Conservation (phyloP, 2,113 vertebrate species). For the Pantherophis guttatus region DNA sequence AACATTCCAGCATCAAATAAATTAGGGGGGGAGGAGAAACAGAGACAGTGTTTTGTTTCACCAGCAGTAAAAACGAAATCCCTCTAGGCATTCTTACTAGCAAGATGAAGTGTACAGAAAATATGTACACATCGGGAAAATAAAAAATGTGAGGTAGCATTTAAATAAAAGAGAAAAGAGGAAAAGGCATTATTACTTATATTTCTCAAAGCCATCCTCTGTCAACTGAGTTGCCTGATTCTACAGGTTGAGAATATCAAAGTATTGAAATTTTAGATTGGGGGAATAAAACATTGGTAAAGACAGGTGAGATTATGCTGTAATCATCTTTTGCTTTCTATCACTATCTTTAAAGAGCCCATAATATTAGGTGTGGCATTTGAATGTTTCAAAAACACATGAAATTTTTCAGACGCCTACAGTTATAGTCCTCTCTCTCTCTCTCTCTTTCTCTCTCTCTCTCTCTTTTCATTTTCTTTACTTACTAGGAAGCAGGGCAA, state of each 20-base stretch:
- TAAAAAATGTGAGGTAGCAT: slow-evolving; percentile 14
- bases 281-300: slow-evolving; percentile 22
- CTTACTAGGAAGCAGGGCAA: neutral
- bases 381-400: slow-evolving; percentile 18
- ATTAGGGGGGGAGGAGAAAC: slow-evolving; percentile 32
- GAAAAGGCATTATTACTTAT: slow-evolving; percentile 24
- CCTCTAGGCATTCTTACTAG: slow-evolving; percentile 40
- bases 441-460: neutral
- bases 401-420: slow-evolving; percentile 19
- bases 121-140: neutral
- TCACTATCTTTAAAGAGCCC: slow-evolving; percentile 20
- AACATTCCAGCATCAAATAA: slow-evolving; percentile 64
- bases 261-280: neutral
- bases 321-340: slow-evolving; percentile 23
- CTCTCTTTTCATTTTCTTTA: slow-evolving; percentile 6
- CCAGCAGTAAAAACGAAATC: slow-evolving; percentile 47
- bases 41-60: slow-evolving; percentile 38
- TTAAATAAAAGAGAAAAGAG: slow-evolving; percentile 30
- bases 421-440: neutral
- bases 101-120: slow-evolving; percentile 37
- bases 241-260: slow-evolving; percentile 22
- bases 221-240: neutral
- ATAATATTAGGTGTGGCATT: neutral
- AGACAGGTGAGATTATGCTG: slow-evolving; percentile 35
- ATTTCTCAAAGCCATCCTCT: slow-evolving; percentile 30